Conservation (phyloP, 2,797 vertebrate genomes). For the Sylvilagus floridanus region DNA sequence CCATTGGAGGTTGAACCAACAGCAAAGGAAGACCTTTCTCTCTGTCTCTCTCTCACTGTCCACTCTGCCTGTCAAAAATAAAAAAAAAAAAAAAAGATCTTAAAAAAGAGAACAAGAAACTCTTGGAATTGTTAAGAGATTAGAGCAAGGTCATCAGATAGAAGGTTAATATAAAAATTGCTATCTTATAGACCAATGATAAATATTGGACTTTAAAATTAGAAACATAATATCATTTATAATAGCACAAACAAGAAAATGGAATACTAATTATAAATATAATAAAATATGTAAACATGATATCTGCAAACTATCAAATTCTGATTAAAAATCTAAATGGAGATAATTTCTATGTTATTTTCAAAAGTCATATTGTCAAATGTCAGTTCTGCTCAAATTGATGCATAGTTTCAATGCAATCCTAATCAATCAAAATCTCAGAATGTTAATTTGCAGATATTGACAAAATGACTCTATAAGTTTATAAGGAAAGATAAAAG, state of each 20-base stretch:
- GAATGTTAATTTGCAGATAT: not conserved
- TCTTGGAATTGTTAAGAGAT: not conserved
- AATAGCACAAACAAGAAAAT: not conserved
- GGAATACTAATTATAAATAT: not conserved
- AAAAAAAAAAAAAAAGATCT: not conserved
- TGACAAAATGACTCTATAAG: not conserved
- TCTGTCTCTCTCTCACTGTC: too few relatives aligned
- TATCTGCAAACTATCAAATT: constrained; percentile 10
- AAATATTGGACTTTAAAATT: constrained; percentile 12
- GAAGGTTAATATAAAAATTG: not conserved
- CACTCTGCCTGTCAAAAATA: too few relatives aligned
- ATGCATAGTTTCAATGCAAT: not conserved
- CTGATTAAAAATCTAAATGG: not conserved
- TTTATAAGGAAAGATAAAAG: not conserved
- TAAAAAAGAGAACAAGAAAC: not conserved
- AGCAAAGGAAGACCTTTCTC: too few relatives aligned
- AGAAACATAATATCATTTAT: not conserved
- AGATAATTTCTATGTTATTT: not conserved
- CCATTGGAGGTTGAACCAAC: too few relatives aligned
- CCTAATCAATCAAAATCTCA: not conserved
- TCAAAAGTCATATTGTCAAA: not conserved
- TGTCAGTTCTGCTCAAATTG: not conserved
- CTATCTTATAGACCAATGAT: not conserved
- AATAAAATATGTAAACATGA: not conserved
- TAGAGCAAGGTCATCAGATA: not conserved